phyloP scores from a whole-genome alignment of 2,113 vertebrate species.

The Entelurus aequoreus region DNA sequence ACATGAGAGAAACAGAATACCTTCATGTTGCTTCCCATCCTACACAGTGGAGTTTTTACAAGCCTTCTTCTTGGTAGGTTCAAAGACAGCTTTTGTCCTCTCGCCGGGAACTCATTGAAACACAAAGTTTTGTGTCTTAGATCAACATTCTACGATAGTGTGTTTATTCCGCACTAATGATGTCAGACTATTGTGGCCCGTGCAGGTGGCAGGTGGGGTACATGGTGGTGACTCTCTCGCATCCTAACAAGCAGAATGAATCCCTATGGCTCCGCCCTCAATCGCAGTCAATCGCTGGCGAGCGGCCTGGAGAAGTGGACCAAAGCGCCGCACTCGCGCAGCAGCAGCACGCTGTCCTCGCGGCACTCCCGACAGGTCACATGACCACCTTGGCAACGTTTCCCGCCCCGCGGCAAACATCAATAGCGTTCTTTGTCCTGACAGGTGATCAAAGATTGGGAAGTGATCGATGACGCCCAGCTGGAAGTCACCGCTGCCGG shows the following conservation, averaged over 20 bases:
- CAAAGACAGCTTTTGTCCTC: too few relatives aligned
- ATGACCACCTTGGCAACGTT: not conserved
- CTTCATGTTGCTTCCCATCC: too few relatives aligned
- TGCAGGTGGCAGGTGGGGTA: not conserved
- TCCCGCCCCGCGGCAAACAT: not conserved
- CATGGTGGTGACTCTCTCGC: not conserved
- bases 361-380: conserved; percentile 67
- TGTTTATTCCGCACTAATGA: not conserved
- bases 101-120: too few relatives aligned
- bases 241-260: conserved; percentile 40
- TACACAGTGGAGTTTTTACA: too few relatives aligned
- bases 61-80: not conserved
- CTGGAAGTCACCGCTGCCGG: conserved; percentile 18
- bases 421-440: not conserved
- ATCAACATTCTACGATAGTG: not conserved
- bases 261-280: conserved; percentile 37
- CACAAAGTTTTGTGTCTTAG: too few relatives aligned
- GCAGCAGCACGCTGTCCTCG: conserved; percentile 79
- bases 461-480: conserved; percentile 78
- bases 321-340: conserved; percentile 71
- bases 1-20: too few relatives aligned
- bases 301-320: conserved; percentile 78
- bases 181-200: not conserved
- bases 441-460: conserved; percentile 78
- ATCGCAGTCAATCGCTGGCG: conserved; percentile 65